A percentile compares a stretch with the other conserved stretches of the same genome.
Evolutionary conservation across 2,888 invertebrate genomes (phyloP).

Genomic region (Parnassius orleans): DNA sequence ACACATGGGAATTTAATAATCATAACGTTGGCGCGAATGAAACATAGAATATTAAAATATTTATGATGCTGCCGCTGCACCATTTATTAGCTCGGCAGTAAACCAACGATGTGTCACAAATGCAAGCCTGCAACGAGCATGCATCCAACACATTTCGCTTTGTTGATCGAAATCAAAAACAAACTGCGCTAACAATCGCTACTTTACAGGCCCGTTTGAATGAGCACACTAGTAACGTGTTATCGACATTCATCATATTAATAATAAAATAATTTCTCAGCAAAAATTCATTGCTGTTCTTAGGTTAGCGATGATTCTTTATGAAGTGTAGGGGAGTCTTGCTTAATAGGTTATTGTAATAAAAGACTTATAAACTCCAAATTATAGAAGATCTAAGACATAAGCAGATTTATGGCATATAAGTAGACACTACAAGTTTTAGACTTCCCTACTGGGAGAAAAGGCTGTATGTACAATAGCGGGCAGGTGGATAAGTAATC

Average conservation of each 20-base stretch:
- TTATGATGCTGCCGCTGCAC: constrained; percentile 34
- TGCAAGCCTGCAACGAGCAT: constrained; percentile 46
- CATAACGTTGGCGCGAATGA: constrained; percentile 23
- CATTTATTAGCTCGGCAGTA: constrained; percentile 41
- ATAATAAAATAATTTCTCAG: neutral
- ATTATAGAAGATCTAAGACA: too few relatives aligned
- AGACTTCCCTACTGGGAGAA: too few relatives aligned
- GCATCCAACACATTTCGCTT: constrained; percentile 51
- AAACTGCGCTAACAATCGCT: constrained; percentile 50
- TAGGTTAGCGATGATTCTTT: too few relatives aligned
- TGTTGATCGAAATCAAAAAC: constrained; percentile 67
- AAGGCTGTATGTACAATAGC: too few relatives aligned
- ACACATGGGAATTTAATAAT: constrained; percentile 25
- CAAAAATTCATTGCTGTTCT: too few relatives aligned
- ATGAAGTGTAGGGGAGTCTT: too few relatives aligned
- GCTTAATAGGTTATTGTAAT: too few relatives aligned
- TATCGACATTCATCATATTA: constrained; percentile 14
- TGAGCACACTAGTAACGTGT: constrained; percentile 17
- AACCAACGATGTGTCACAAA: constrained; percentile 61
- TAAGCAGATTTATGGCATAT: too few relatives aligned
- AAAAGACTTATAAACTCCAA: too few relatives aligned
- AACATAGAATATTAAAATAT: constrained; percentile 32
- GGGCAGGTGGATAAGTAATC: too few relatives aligned
- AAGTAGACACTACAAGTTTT: too few relatives aligned
- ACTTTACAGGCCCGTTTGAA: constrained; percentile 34